Evolutionary conservation across 37 sponge, comb jelly and placozoan species (phyloP), one percentile per base, ranked within the genome.

Genomic region (Haliclona indistincta): DNA sequence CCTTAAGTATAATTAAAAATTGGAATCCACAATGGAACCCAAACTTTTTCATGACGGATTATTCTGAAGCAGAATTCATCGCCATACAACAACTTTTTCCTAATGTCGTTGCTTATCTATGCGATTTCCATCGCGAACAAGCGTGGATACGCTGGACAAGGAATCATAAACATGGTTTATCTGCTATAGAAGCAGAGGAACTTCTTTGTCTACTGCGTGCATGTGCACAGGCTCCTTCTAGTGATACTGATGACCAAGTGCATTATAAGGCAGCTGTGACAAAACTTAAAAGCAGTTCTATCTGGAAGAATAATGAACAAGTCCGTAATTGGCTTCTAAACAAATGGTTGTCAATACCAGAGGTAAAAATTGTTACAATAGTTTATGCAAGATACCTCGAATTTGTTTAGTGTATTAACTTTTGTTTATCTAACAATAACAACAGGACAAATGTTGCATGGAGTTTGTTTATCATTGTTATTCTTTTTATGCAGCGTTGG

Each of bases 121-220:
- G 82, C 52, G 82, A 81, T 38, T 81, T 72, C 56, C 82, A 81
- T 67, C 41, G 74, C 22, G 74, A 72, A 43, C 82, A 81, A 67
- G 23, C 61, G 3, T 81, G 82, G 82, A 54, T 49, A 63, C 64
- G 82, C 1, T 81, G 82, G 73, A 44, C 52, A 4, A 80, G 54
- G 29, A 66, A 72, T 65, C 26, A 28, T 20, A 63, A 81, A 25
- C 73, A 71, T 63, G 82, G 82, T 11, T 67, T 81, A 8, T 51
- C 66, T 8, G 11, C n/a, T 25, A 67, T 47, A 17, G 67, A 73
- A 35, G 74, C 43, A 49, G 82, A 81, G 0, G 34, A 20, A 3
- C 67, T 81, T 25, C 55, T 81, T 23, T 6, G 43, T 23, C 40
- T 73, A 8, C 74, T 81, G 17, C 37, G 79, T 32, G 60, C 52